A percentile compares a stretch with the other conserved stretches of the same genome.
Evolutionary conservation across 2,797 vertebrate genomes (phyloP).

Genomic region (Esox masquinongy): DNA sequence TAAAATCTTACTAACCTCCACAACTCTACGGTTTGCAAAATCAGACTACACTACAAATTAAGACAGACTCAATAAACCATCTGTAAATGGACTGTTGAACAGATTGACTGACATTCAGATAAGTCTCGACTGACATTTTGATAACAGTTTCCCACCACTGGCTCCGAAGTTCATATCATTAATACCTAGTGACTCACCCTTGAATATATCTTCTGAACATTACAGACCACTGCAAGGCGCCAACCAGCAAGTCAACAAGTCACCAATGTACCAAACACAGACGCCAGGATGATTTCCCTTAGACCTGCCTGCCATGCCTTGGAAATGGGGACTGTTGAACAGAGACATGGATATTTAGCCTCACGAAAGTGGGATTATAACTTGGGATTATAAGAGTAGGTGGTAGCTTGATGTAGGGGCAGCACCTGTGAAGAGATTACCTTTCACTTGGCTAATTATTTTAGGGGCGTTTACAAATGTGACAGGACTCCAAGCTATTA

Average conservation of each 20-base stretch:
- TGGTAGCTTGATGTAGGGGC: conserved; percentile 2
- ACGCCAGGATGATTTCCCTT: conserved; percentile 24
- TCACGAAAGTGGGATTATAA: not conserved
- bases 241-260: conserved; percentile 27
- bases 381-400: not conserved
- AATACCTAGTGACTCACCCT: too few relatives aligned
- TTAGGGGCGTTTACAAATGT: conserved; percentile 59
- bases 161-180: too few relatives aligned
- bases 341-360: not conserved
- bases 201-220: conserved; percentile 11
- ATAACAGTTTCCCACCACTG: too few relatives aligned
- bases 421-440: conserved; percentile 56
- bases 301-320: not conserved
- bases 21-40: too few relatives aligned
- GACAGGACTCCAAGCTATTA: conserved; percentile 66
- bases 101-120: too few relatives aligned
- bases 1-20: too few relatives aligned
- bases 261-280: conserved; percentile 6
- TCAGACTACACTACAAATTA: too few relatives aligned
- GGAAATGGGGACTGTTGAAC: not conserved
- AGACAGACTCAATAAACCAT: too few relatives aligned
- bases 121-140: too few relatives aligned
- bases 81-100: too few relatives aligned
- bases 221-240: conserved; percentile 34
- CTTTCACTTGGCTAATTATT: conserved; percentile 70